phyloP scores from a whole-genome alignment of 1,140 invertebrate genomes.

The Stegodyphus mimosarum region DNA sequence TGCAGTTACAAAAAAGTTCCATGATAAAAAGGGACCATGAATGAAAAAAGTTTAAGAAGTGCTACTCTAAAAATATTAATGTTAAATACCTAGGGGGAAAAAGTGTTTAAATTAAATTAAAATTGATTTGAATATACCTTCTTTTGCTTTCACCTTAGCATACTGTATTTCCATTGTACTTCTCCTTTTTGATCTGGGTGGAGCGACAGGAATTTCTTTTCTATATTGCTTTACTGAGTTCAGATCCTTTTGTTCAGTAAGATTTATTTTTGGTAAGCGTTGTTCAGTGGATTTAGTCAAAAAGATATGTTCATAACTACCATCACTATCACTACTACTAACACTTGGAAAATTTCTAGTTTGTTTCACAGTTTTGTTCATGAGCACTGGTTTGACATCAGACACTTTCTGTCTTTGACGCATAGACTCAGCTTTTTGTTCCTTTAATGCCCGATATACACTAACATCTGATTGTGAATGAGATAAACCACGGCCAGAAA shows the following conservation, averaged over 20 bases:
- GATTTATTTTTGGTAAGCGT: not conserved
- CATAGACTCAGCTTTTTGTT: conserved; percentile 13
- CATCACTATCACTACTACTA: conserved; percentile 52
- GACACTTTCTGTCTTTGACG: not conserved
- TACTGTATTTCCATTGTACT: conserved; percentile 39
- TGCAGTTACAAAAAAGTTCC: no score
- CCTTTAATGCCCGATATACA: conserved; percentile 42
- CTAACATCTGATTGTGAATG: conserved; percentile 56
- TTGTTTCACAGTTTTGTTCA: conserved; percentile 17
- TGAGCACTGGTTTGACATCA: not conserved
- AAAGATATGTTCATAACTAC: conserved; percentile 39
- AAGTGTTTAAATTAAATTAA: no score
- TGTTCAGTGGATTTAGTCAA: conserved; percentile 4
- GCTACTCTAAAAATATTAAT: no score
- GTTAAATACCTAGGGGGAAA: no score
- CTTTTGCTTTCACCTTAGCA: conserved; percentile 37
- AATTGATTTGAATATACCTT: conserved; percentile 6
- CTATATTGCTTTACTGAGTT: not conserved
- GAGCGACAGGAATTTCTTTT: conserved; percentile 44
- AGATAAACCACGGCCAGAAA: conserved; percentile 9
- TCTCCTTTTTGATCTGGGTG: conserved; percentile 36
- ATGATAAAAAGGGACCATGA: no score
- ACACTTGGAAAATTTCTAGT: conserved; percentile 9
- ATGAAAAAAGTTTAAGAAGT: no score
- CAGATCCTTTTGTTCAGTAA: not conserved